phyloP scores from a whole-genome alignment of 2,888 invertebrate genomes.

The Cartodere bifasciata region DNA sequence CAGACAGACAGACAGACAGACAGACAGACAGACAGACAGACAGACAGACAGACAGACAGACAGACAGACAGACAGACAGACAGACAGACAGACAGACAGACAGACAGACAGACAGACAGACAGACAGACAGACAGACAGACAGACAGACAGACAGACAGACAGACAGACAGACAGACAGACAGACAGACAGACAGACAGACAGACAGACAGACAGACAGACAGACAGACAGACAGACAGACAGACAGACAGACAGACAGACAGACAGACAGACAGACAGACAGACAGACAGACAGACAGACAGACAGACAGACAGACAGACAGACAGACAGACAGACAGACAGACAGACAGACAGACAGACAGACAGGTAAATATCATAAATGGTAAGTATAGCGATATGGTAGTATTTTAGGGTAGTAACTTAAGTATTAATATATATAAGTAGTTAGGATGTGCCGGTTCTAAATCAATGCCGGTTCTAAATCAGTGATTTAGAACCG shows the following conservation, averaged over 20 bases:
- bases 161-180: slow-evolving; percentile 1
- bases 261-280: slow-evolving; percentile 3
- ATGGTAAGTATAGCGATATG: no score
- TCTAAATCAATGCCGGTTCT: no score
- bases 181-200: slow-evolving; percentile 1
- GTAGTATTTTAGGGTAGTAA: no score
- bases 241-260: slow-evolving; percentile 1
- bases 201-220: slow-evolving; percentile 1
- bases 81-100: slow-evolving; percentile 1
- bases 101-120: slow-evolving; percentile 1
- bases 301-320: slow-evolving; percentile 5
- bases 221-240: slow-evolving; percentile 1
- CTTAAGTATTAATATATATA: no score
- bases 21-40: slow-evolving; percentile 1
- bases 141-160: slow-evolving; percentile 1
- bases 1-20: slow-evolving; percentile 1
- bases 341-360: slow-evolving; percentile 5
- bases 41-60: slow-evolving; percentile 1
- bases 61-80: slow-evolving; percentile 1
- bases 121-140: slow-evolving; percentile 1
- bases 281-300: slow-evolving; percentile 4
- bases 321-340: slow-evolving; percentile 5
- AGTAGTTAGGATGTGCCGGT: no score
- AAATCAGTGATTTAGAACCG: no score
- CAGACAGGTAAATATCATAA: no score